Evolutionary conservation across 2,797 vertebrate genomes (phyloP).

Genomic region (Balearica regulorum): DNA sequence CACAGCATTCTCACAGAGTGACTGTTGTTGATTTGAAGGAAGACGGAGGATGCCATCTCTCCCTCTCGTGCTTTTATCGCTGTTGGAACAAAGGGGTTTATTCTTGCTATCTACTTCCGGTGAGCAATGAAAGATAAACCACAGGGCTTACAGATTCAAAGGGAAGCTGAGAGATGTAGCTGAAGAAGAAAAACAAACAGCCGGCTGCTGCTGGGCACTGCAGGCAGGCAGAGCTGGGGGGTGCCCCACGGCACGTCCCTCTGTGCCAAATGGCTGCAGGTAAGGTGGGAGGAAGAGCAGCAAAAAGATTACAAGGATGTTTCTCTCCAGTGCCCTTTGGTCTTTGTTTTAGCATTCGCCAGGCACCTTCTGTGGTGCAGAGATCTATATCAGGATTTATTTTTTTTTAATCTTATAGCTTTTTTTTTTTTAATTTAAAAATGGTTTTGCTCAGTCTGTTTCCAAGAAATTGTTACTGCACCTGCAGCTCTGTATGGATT

Average conservation of each 20-base stretch:
- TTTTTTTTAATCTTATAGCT: too few relatives aligned
- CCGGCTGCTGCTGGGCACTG: neutral
- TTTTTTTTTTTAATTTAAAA: too few relatives aligned
- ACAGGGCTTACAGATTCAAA: neutral
- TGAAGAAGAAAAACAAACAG: neutral
- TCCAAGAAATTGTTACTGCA: neutral
- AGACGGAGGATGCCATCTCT: neutral
- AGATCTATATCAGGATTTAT: neutral
- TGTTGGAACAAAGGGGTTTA: neutral
- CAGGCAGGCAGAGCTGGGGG: neutral
- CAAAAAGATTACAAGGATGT: neutral
- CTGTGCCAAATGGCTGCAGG: neutral
- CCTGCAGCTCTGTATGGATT: neutral
- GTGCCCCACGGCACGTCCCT: neutral
- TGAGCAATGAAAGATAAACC: neutral
- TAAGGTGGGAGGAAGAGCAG: neutral
- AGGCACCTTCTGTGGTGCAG: neutral
- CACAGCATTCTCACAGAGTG: rapidly evolving
- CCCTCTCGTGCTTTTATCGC: neutral
- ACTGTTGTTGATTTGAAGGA: neutral
- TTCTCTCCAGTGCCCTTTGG: neutral
- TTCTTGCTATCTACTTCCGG: neutral
- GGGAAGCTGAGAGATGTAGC: neutral
- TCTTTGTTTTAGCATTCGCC: neutral
- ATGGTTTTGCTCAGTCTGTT: neutral